Conservation (phyloP, 2,888 invertebrate genomes). For the Helleia helle region DNA sequence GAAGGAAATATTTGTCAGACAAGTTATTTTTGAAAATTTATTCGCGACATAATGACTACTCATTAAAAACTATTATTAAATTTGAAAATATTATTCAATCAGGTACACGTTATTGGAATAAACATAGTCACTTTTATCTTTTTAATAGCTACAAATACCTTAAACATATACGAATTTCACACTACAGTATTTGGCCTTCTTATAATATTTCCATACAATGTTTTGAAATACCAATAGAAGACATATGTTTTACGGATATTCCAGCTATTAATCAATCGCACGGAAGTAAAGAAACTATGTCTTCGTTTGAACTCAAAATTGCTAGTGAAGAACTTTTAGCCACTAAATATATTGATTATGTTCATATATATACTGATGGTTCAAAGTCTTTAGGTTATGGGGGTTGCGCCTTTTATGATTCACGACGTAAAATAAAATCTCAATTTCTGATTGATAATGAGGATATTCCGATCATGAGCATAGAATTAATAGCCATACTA, state of each 20-base stretch:
- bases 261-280: neutral
- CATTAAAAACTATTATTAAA: neutral
- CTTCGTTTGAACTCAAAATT: neutral
- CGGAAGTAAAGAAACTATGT: neutral
- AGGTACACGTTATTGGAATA: neutral
- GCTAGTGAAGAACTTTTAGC: neutral
- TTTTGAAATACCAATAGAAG: neutral
- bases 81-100: neutral
- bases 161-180: neutral
- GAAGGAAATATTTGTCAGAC: neutral
- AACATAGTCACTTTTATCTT: neutral
- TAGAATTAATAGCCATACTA: neutral
- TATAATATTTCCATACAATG: neutral
- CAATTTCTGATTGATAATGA: neutral
- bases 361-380: neutral
- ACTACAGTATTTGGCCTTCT: neutral
- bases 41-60: neutral
- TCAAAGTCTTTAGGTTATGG: neutral
- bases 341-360: neutral
- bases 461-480: neutral
- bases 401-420: neutral
- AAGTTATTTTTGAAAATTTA: neutral
- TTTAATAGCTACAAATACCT: neutral
- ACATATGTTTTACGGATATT: neutral
- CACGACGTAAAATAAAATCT: neutral